These are phyloP conservation scores for Mamestra brassicae DNA, from an alignment of 2,888 invertebrate species.

Conservation along the genomic window DNA sequence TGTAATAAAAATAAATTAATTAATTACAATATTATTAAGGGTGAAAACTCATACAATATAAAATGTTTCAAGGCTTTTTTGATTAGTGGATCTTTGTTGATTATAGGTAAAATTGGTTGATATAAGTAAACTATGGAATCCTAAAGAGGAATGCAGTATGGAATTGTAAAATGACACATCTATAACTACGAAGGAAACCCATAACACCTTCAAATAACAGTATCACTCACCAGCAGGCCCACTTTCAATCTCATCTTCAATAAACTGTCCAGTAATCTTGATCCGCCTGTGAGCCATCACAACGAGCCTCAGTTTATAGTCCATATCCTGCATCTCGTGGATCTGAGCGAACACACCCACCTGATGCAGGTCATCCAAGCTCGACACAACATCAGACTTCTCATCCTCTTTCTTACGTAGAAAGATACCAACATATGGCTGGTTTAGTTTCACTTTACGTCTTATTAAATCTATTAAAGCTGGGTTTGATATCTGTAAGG, in stretches of 20 bases:
- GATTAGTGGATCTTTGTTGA: no score
- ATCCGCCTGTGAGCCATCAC: slow-evolving; percentile 98
- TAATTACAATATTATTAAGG: no score
- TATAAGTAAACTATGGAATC: no score
- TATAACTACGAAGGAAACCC: background rate
- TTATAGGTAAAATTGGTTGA: no score
- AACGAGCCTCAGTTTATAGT: slow-evolving; percentile 96
- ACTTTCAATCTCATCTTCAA: slow-evolving; percentile 93
- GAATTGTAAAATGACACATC: background rate
- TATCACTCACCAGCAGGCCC: slow-evolving; percentile 87
- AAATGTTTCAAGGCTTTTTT: no score
- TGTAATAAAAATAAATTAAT: no score
- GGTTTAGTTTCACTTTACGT: slow-evolving; percentile 98
- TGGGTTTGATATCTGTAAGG: slow-evolving; percentile 95
- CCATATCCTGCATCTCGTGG: slow-evolving; percentile 98
- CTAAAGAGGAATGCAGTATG: no score
- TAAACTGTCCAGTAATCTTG: slow-evolving; percentile 94
- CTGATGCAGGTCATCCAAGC: slow-evolving; percentile 95
- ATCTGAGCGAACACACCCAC: slow-evolving; percentile 99
- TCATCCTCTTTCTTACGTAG: slow-evolving; percentile 97
- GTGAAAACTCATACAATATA: no score
- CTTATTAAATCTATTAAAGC: slow-evolving; percentile 96
- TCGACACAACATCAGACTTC: slow-evolving; percentile 96
- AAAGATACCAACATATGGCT: slow-evolving; percentile 99
- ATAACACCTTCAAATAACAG: background rate